Evolutionary conservation across 2,797 vertebrate species (phyloP).

Genomic region (Mormyrops attenuatus): DNA sequence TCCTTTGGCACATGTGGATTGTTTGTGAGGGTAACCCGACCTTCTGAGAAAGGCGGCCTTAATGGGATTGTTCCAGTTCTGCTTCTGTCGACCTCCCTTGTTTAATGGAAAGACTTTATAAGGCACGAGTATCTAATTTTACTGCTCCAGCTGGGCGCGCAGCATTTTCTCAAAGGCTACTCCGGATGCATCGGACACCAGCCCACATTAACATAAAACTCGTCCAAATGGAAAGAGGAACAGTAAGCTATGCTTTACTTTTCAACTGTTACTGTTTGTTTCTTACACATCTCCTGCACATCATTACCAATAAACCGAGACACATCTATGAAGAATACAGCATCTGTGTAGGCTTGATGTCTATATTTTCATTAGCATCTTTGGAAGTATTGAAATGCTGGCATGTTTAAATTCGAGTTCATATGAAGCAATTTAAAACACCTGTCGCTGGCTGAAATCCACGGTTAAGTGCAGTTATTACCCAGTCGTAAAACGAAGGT

Average conservation of each 20-base stretch:
- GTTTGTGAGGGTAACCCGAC: constrained; percentile 3
- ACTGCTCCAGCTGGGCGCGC: too few relatives aligned
- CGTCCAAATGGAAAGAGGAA: background rate
- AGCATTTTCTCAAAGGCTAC: background rate
- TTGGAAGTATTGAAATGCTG: background rate
- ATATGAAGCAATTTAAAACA: background rate
- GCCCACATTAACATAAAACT: background rate
- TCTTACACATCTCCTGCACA: background rate
- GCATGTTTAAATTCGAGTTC: background rate
- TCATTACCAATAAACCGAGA: background rate
- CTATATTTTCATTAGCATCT: background rate
- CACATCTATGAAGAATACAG: background rate
- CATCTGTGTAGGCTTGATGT: too few relatives aligned
- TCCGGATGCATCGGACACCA: background rate
- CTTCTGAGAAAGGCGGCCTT: background rate
- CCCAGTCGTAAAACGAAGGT: background rate
- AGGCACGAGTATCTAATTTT: background rate
- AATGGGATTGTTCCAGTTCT: background rate
- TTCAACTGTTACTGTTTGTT: background rate
- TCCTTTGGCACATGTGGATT: background rate
- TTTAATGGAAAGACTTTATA: background rate
- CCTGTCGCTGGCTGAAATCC: background rate
- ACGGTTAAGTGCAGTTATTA: background rate
- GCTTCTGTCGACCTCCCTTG: background rate
- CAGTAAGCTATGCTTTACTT: background rate